Evolutionary conservation across 2,113 vertebrate genomes (phyloP).

Genomic region (Eclectus roratus): DNA sequence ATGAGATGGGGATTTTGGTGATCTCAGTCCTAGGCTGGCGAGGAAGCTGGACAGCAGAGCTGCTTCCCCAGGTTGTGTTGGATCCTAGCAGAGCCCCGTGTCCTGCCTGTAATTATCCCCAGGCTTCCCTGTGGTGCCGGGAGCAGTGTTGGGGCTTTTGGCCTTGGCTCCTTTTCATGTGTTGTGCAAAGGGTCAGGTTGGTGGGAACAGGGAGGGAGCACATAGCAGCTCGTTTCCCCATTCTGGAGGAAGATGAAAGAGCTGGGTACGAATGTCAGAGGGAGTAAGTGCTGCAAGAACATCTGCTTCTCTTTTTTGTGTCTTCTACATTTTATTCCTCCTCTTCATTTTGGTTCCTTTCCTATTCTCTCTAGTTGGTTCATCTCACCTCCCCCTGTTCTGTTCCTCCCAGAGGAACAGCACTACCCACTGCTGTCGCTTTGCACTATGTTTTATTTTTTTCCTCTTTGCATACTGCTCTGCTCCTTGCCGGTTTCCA

Average conservation of each 20-base stretch:
- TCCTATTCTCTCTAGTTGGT: conserved; percentile 63
- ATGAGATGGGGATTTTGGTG: not conserved
- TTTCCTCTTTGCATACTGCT: conserved; percentile 33
- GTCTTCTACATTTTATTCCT: conserved; percentile 60
- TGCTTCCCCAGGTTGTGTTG: not conserved
- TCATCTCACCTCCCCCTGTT: conserved; percentile 67
- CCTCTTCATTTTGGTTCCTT: conserved; percentile 64
- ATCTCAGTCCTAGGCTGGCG: not conserved
- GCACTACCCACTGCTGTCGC: conserved; percentile 64
- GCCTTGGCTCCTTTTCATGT: not conserved
- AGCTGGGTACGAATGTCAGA: conserved; percentile 27
- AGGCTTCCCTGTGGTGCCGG: fast-evolving
- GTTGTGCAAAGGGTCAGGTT: not conserved
- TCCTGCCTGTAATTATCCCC: not conserved
- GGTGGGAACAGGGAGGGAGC: not conserved
- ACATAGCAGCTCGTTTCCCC: not conserved
- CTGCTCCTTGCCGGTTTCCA: conserved; percentile 27
- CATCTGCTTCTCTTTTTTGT: conserved; percentile 62
- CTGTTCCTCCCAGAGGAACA: conserved; percentile 69
- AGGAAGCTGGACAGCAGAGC: not conserved
- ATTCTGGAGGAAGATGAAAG: conserved; percentile 26
- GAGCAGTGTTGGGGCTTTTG: not conserved
- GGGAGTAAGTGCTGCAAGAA: conserved; percentile 50
- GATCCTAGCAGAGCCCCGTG: not conserved
- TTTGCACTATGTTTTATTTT: conserved; percentile 50